phyloP scores from a whole-genome alignment of 2,113 vertebrate genomes.

The Oncorhynchus clarkii region DNA sequence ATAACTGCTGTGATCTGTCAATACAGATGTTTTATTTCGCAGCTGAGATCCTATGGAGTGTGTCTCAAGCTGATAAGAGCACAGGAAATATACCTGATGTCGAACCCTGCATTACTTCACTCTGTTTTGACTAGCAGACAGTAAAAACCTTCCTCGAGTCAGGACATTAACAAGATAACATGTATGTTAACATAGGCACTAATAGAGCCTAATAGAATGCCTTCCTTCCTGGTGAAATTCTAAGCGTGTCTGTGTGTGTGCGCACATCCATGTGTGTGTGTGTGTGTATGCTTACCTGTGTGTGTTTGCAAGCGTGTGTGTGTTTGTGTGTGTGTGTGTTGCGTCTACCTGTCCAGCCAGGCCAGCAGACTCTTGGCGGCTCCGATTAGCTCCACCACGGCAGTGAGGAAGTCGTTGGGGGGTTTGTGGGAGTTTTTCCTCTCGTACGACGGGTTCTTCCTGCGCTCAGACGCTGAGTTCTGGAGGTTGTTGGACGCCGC shows the following conservation, averaged over 20 bases:
- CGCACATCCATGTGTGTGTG: too few species aligned
- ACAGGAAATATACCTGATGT: slow-evolving; percentile 1
- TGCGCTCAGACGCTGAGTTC: slow-evolving; percentile 80
- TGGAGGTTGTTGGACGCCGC: slow-evolving; percentile 81
- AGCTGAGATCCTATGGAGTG: slow-evolving; percentile 1
- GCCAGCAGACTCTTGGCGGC: slow-evolving; percentile 89
- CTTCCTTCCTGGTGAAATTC: too few species aligned
- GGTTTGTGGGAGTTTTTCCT: slow-evolving; percentile 80
- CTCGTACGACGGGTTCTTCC: slow-evolving; percentile 81
- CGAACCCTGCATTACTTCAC: background rate
- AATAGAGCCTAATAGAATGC: too few species aligned
- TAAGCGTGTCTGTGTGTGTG: too few species aligned
- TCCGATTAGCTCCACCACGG: slow-evolving; percentile 91
- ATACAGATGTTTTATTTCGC: slow-evolving; percentile 2
- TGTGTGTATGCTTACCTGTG: too few species aligned
- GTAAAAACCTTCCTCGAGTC: too few species aligned
- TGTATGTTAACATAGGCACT: too few species aligned
- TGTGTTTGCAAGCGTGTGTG: too few species aligned
- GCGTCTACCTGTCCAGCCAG: slow-evolving; percentile 87
- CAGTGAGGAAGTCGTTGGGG: slow-evolving; percentile 89
- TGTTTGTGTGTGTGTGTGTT: too few species aligned
- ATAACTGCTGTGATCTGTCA: background rate
- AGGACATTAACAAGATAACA: too few species aligned
- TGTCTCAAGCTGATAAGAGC: slow-evolving; percentile 12
- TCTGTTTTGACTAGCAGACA: slow-evolving; percentile 17